phyloP scores from a whole-genome alignment of 2,113 vertebrate species.

The Megaceryle torquata region DNA sequence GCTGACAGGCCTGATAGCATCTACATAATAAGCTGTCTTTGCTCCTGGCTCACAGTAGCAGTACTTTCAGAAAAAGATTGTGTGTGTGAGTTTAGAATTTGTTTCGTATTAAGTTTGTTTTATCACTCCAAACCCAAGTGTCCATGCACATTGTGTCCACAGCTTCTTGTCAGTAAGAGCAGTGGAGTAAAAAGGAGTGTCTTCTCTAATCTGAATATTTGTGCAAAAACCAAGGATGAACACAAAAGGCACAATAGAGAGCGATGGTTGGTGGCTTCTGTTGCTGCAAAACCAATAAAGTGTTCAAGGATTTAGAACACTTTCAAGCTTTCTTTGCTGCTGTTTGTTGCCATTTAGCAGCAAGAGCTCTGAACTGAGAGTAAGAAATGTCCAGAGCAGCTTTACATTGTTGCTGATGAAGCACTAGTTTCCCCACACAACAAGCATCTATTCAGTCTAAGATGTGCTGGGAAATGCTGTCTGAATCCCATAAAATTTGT shows the following conservation, averaged over 20 bases:
- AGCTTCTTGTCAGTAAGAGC: not conserved
- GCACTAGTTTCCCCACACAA: not conserved
- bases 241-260: not conserved
- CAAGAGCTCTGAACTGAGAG: not conserved
- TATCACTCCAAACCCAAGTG: not conserved
- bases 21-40: not conserved
- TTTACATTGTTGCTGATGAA: rapidly evolving
- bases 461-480: not conserved
- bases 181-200: rapidly evolving
- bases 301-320: not conserved
- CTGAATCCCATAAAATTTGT: not conserved
- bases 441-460: not conserved
- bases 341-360: not conserved
- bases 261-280: not conserved
- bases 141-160: too few species aligned
- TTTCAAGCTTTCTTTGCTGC: not conserved
- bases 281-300: not conserved
- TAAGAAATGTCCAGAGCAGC: not conserved
- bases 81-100: not conserved
- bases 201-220: not conserved
- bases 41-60: not conserved
- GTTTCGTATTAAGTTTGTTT: not conserved
- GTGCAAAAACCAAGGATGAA: not conserved
- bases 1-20: not conserved
- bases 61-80: not conserved